Evolutionary conservation across 2,888 invertebrate genomes (phyloP).

Genomic region (Aspidiotus destructor): DNA sequence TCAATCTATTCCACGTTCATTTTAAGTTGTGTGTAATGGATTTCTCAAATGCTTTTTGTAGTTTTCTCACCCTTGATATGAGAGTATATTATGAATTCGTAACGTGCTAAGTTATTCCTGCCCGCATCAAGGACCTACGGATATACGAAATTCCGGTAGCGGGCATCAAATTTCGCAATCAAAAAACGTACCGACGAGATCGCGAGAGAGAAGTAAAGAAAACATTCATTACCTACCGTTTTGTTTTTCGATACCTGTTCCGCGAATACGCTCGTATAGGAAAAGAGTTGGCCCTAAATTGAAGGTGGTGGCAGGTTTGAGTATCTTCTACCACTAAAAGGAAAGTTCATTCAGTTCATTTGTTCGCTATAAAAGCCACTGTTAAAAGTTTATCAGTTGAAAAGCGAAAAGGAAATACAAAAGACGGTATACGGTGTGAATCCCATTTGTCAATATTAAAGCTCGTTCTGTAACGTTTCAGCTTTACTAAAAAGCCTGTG

Average conservation of each 20-base stretch:
- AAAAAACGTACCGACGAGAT: slow-evolving; percentile 18
- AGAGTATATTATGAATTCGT: no score
- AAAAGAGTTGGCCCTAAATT: neutral
- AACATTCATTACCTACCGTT: neutral
- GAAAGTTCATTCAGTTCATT: slow-evolving; percentile 23
- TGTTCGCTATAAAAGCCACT: slow-evolving; percentile 24
- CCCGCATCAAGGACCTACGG: no score
- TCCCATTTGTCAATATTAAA: slow-evolving; percentile 32
- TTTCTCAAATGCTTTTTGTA: no score
- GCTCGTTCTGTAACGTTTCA: slow-evolving; percentile 26
- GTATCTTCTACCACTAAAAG: slow-evolving; percentile 14
- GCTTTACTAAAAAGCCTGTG: slow-evolving; percentile 28
- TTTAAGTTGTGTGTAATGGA: no score
- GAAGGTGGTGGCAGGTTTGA: slow-evolving; percentile 16
- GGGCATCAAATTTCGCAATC: slow-evolving; percentile 21
- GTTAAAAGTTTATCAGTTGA: slow-evolving; percentile 31
- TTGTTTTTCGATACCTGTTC: neutral
- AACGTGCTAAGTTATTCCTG: no score
- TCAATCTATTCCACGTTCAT: no score
- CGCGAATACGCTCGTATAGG: neutral
- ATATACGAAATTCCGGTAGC: no score
- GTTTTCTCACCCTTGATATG: no score
- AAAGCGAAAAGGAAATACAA: slow-evolving; percentile 30
- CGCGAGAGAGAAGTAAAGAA: neutral
- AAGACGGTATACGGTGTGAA: slow-evolving; percentile 24